Evolutionary conservation across 2,888 invertebrate genomes (phyloP), one percentile per base, ranked within the genome.

Genomic region (Liopterus haemorrhoidalis): DNA sequence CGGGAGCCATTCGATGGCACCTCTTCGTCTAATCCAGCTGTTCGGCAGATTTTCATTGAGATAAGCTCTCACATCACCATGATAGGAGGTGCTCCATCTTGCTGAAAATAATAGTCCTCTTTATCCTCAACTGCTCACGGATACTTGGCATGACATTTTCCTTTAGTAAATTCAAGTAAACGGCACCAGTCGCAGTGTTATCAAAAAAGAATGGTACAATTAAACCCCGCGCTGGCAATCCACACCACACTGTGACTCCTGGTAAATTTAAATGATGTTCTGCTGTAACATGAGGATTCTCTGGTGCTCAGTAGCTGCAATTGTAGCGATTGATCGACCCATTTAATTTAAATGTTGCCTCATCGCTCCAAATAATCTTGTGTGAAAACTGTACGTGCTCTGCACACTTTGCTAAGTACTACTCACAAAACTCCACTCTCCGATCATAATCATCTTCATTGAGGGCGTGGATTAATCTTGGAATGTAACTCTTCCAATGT

Each of bases 281-380:
- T 14, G 5, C 6, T 33, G 33, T 33, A 12, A 12, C 33, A 35
- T 18, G 14, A 24, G 15, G 42, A 33, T 12, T 31, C 33, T 2
- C 15, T 25, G 22, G 24, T 20, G 21, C 35, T 20, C 35, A 12
- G 20, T 35, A 20, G 21, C 35, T 19, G 12, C 21, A 21, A 35
- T 35, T 35, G 45, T 57, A 54, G 14, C 54, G 45, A 39, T 58
- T 60, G 15, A 59, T 45, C 5, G 41, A 31, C 19, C 55, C 54
- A 49, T 57, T 59, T 11, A 57, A 40, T 38, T 57, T 54, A 41
- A 59, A 58, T 16, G 42, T 48, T 28, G 53, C 57, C 42, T 59
- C 54, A 45, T 56, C 54, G n/a, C 43, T 41, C 53, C 47, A 57
- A 8, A 59, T 35, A 49, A 56, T 50, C 19, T 28, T 48, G 12